phyloP scores from a whole-genome alignment of 1,140 invertebrate genomes.

The Idris sp. region DNA sequence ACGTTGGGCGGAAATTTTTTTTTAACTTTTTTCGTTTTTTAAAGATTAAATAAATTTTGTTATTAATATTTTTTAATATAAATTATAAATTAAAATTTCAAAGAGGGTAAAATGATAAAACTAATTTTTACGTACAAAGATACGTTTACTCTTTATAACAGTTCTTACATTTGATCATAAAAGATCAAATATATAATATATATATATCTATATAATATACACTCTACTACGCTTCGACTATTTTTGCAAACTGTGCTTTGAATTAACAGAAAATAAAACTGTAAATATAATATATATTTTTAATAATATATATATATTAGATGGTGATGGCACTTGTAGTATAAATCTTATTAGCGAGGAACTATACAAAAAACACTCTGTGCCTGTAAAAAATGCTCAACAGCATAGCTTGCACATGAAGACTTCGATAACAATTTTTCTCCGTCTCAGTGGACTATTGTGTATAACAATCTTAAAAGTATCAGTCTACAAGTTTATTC shows the following conservation, averaged over 20 bases:
- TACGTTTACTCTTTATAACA: constrained; percentile 73
- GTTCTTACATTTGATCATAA: constrained; percentile 65
- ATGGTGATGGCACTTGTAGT: constrained; percentile 14
- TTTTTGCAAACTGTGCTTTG: constrained; percentile 66
- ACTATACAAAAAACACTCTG: constrained; percentile 35
- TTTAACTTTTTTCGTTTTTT: constrained; percentile 82
- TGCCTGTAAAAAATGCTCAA: constrained; percentile 41
- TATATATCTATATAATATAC: constrained; percentile 65
- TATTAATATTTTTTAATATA: not conserved
- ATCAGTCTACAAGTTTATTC: constrained; percentile 76
- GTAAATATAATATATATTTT: constrained; percentile 16
- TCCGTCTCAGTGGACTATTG: constrained; percentile 55
- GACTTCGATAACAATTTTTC: constrained; percentile 58
- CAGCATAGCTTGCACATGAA: constrained; percentile 67
- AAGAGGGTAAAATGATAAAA: constrained; percentile 1
- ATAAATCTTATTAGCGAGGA: constrained; percentile 19
- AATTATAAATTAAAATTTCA: no score
- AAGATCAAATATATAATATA: constrained; percentile 67
- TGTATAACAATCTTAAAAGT: constrained; percentile 74
- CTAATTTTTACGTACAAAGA: constrained; percentile 68
- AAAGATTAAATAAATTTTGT: not conserved
- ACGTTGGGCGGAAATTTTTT: constrained; percentile 80
- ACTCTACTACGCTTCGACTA: constrained; percentile 74
- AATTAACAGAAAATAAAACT: constrained; percentile 22
- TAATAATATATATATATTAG: constrained; percentile 11